Base-by-base conservation (phyloP, 2,888 invertebrate species). In the Oxytorus armatus region DNA sequence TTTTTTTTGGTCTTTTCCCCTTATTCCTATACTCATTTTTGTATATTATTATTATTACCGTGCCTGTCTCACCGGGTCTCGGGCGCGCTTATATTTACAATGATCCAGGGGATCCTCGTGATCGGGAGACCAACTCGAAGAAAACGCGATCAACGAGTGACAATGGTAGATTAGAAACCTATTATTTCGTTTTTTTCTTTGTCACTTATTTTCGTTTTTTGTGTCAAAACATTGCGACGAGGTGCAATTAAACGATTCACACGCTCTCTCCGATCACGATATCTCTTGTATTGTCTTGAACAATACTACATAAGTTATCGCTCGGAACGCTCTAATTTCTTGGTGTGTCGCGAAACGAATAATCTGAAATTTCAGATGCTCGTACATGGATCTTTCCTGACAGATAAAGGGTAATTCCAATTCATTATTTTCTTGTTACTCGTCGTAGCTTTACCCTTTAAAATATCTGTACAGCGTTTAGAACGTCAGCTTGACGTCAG, bases 111-210 rank as follows among this genome's bases (percentile, higher is more conserved):
- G 49, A 73, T 73, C 68, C 61, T 80, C 53, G 77, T 36, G 39
- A 77, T 65, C 33, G 77, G 74, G 55, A 82, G 83, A 82, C 83
- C 84, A 66, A 83, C 83, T 36, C 76, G 83, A 82, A 83, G 82
- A 84, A 84, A 83, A 83, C 77, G 65, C 53, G 59, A 82, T 65
- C 57, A 51, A 51, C 63, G 44, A 33, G 68, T 81, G 69, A 77
- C 65, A 81, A 73, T 78, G 75, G 66, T 81, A 65, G 69, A 80
- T 75, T 77, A 73, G 74, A 61, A 39, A 44, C 42, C 39, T 61
- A 39, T 66, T 10, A 23, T 68, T 55, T 61, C 47, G 47, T 68
- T 47, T 61, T 68, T 44, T 18, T 65, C 33, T 25, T 29, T 61
- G 21, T n/a, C 16, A 36, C 10, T 36, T 39, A n/a, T 7, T 53